These are phyloP conservation scores for Drosophila nebulosa DNA, from an alignment of 1,140 invertebrate genomes.

Conservation along the genomic window DNA sequence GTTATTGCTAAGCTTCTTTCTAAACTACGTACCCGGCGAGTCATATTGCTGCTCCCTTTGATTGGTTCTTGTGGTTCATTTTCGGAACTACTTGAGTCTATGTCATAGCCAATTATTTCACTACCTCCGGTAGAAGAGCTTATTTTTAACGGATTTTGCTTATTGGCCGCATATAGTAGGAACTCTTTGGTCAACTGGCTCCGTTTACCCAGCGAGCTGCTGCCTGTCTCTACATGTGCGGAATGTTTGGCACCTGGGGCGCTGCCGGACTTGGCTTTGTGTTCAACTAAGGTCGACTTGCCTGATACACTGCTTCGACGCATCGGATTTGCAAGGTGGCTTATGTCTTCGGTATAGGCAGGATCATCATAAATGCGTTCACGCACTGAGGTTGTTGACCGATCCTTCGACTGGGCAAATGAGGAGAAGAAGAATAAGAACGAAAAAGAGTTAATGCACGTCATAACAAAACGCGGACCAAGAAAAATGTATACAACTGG, in stretches of 20 bases:
- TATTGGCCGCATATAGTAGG: conserved; percentile 46
- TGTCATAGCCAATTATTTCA: conserved; percentile 26
- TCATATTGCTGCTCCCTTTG: conserved; percentile 30
- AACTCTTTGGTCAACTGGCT: conserved; percentile 70
- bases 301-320: conserved; percentile 74
- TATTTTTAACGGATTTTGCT: conserved; percentile 35
- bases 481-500: too few relatives aligned
- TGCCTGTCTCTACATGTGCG: conserved; percentile 8
- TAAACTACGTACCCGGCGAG: conserved; percentile 63
- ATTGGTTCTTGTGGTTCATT: conserved; percentile 39
- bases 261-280: conserved; percentile 17
- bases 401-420: conserved; percentile 71
- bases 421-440: too few relatives aligned
- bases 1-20: conserved; percentile 52
- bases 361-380: conserved; percentile 80
- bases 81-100: conserved; percentile 70
- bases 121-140: neutral
- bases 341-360: conserved; percentile 80
- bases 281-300: conserved; percentile 34
- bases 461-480: too few relatives aligned
- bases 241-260: neutral
- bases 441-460: too few relatives aligned
- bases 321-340: conserved; percentile 76
- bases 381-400: conserved; percentile 58
- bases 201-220: conserved; percentile 62